Conservation (phyloP, 2,113 vertebrate genomes). For the Xenopus borealis region DNA sequence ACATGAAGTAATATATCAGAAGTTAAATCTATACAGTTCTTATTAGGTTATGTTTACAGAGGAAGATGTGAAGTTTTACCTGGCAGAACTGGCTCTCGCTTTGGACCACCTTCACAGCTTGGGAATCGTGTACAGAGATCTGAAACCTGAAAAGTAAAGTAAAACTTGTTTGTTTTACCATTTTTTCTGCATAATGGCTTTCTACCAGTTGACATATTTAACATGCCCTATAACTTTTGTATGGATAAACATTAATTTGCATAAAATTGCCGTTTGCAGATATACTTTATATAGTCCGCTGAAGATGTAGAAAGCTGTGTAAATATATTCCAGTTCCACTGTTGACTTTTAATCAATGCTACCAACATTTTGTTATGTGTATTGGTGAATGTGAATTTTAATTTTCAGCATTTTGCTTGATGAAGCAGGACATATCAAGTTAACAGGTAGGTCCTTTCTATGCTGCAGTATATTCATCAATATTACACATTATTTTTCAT, state of each 20-base stretch:
- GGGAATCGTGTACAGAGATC: constrained; percentile 98
- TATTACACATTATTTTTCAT: too few species aligned
- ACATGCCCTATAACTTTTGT: too few species aligned
- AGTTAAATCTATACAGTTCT: constrained; percentile 95
- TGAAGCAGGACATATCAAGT: constrained; percentile 99
- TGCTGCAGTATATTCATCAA: constrained; percentile 27
- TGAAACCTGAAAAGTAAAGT: constrained; percentile 98
- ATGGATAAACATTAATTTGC: too few species aligned
- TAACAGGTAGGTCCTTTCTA: constrained; percentile 83
- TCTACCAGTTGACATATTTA: background rate
- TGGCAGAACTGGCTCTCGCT: constrained; percentile 97
- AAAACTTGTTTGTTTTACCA: constrained; percentile 49
- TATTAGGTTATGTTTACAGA: constrained; percentile 99
- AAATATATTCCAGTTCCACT: too few species aligned
- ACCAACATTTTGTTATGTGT: constrained; percentile 56
- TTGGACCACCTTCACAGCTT: constrained; percentile 96
- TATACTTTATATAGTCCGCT: too few species aligned
- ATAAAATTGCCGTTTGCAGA: too few species aligned
- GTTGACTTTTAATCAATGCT: constrained; percentile 16
- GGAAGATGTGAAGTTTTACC: constrained; percentile 99
- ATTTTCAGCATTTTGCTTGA: constrained; percentile 99
- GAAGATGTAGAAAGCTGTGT: too few species aligned
- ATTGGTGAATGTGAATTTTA: constrained; percentile 80
- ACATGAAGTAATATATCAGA: constrained; percentile 72
- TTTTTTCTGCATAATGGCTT: background rate